Conservation (phyloP, 2,888 invertebrate species). For the Dynastes hyllus region DNA sequence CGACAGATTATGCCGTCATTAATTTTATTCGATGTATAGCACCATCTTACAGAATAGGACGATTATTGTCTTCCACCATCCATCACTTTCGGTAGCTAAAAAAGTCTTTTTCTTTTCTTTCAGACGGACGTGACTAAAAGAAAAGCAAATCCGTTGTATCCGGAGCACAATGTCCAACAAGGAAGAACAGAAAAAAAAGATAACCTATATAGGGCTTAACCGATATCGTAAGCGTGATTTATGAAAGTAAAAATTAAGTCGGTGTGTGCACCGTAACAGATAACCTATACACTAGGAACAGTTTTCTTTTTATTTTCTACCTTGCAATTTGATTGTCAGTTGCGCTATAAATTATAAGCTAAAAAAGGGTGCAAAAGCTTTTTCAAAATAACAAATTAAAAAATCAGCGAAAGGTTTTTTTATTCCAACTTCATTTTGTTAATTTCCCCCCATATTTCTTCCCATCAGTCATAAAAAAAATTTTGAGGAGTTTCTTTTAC, state of each 20-base stretch:
- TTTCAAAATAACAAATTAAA: no score
- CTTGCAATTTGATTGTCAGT: no score
- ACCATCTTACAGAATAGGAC: neutral
- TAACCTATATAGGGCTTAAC: neutral
- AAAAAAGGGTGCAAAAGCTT: no score
- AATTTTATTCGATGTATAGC: slow-evolving; percentile 13
- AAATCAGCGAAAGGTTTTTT: no score
- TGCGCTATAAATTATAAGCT: no score
- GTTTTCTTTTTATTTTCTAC: no score
- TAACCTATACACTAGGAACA: no score
- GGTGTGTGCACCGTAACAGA: no score
- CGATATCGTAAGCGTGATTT: neutral
- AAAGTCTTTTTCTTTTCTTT: slow-evolving; percentile 17
- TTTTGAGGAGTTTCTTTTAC: neutral
- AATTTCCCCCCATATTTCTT: no score
- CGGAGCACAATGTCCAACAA: neutral
- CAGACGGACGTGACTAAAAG: neutral
- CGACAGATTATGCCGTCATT: slow-evolving; percentile 14
- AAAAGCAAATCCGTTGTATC: slow-evolving; percentile 10
- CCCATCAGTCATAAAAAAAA: no score
- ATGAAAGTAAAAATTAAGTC: neutral
- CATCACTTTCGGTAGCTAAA: slow-evolving; percentile 26
- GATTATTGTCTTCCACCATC: slow-evolving; percentile 28
- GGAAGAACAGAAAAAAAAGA: slow-evolving; percentile 3
- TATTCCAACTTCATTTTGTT: no score